phyloP scores from a whole-genome alignment of 2,113 vertebrate species.

The Platanista minor region DNA sequence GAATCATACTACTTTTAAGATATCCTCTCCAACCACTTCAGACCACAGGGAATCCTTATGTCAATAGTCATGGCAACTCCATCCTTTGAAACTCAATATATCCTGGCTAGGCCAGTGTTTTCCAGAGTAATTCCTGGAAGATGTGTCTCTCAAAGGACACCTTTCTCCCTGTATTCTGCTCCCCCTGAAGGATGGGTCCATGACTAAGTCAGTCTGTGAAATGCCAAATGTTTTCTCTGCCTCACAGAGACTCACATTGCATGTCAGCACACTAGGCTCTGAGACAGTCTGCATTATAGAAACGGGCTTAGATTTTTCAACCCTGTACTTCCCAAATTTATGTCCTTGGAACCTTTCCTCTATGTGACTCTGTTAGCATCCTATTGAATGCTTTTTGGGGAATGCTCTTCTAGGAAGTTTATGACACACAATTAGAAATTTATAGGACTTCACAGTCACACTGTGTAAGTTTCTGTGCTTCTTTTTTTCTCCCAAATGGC shows the following conservation, averaged over 20 bases:
- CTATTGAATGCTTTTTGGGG: neutral
- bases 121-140: neutral
- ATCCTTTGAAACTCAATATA: neutral
- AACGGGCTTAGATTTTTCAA: neutral
- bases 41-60: neutral
- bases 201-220: neutral
- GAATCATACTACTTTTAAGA: neutral
- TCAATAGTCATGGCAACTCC: neutral
- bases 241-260: neutral
- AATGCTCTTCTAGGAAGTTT: neutral
- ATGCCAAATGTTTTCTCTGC: neutral
- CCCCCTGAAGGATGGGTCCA: no score
- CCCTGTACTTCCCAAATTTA: neutral
- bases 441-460: neutral
- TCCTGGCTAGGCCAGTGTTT: neutral
- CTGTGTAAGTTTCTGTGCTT: fast-evolving
- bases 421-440: neutral
- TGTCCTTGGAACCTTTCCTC: neutral
- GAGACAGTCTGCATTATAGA: neutral
- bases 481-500: neutral
- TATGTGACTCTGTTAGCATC: neutral
- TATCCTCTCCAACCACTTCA: no score
- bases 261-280: neutral
- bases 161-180: neutral
- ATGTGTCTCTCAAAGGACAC: neutral